Evolutionary conservation across 2,797 vertebrate species (phyloP), one percentile per base, ranked within the genome.

Genomic region (Calcarius lapponicus): DNA sequence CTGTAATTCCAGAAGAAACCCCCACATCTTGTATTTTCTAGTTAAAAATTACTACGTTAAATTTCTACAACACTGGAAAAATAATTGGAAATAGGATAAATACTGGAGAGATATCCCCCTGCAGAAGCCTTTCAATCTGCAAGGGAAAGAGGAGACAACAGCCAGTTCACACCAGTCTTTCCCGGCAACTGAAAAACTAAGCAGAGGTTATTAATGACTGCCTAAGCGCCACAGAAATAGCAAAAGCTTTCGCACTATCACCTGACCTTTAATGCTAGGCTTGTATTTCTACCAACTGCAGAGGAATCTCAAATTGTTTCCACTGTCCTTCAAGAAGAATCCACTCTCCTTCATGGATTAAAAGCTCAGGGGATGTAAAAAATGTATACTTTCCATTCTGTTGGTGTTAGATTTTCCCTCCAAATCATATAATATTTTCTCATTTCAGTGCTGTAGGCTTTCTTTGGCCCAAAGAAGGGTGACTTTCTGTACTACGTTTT

Each of bases 401-500:
- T 32, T 92, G 54, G 11, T 34, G 57, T 34, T 57, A 57, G 21
- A 40, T 58, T 5, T 1, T 40, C 7, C 40, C 36, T 79, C 54
- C 79, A 94, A 85, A 32, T 51, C 28, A 54, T 7, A 15, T 17
- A 80, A 13, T 67, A 64, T 86, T 70, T 80, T 65, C 45, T 84
- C 47, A 74, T 61, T 75, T 92, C 45, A 82, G 60, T 53, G n/a
- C 57, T 75, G 40, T 70, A 75, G 72, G 62, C 66, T 86, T 82
- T 65, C 65, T 34, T 20, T 57, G 34, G 25, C 7, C 21, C 70
- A 79, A 3, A 54, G 83, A 85, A 95, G 7, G 54, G 48, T 86
- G 72, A 88, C 88, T 94, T 97, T 94, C 85, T 75, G 58, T 72
- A 79, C 26, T 93, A 71, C 34, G 18, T 93, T 96, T 93, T 43